phyloP scores from a whole-genome alignment of 2,888 invertebrate species.

The Atrina japonica region DNA sequence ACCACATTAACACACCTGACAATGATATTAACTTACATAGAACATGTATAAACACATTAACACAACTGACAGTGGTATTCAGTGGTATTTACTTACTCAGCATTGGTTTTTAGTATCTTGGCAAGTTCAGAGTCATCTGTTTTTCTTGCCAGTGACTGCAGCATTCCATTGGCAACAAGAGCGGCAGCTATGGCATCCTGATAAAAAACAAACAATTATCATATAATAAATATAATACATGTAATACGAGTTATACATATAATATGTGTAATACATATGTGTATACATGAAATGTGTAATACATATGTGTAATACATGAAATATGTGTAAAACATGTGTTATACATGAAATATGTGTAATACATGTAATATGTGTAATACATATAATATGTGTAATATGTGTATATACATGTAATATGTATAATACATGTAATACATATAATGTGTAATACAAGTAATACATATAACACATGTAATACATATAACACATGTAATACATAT shows the following conservation, averaged over 20 bases:
- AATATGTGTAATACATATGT: too few relatives aligned
- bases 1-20: too few relatives aligned
- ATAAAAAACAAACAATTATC: background rate
- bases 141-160: constrained; percentile 67
- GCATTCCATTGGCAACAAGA: constrained; percentile 76
- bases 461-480: background rate
- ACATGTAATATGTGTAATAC: background rate
- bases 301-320: too few relatives aligned
- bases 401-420: too few relatives aligned
- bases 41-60: too few relatives aligned
- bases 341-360: background rate
- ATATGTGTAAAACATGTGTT: background rate
- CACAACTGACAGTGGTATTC: too few relatives aligned
- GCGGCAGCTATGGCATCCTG: constrained; percentile 79
- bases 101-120: constrained; percentile 56
- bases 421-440: too few relatives aligned
- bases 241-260: background rate
- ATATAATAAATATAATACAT: background rate
- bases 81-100: constrained; percentile 63
- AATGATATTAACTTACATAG: too few relatives aligned
- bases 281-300: too few relatives aligned
- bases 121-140: constrained; percentile 76
- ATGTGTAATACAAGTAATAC: background rate
- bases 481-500: background rate
- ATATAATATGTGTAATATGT: too few relatives aligned